A percentile compares a stretch with the other conserved stretches of the same genome.
phyloP scores from a whole-genome alignment of 2,797 vertebrate species.

The Girardinus metallicus region DNA sequence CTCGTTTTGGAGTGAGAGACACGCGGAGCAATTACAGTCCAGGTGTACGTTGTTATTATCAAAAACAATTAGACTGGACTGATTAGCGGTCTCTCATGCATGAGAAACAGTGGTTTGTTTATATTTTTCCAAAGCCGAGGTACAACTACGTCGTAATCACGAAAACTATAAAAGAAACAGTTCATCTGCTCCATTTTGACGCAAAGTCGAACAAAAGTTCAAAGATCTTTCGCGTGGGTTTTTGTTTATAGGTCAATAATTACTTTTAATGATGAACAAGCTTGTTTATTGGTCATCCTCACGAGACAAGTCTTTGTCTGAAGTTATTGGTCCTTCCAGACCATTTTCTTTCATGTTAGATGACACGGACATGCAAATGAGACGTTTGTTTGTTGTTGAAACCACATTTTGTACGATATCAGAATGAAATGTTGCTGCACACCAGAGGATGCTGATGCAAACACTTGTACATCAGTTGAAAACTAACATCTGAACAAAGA shows the following conservation, averaged over 20 bases:
- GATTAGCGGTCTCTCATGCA: conserved; percentile 65
- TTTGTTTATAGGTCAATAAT: conserved; percentile 50
- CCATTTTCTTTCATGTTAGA: conserved; percentile 6
- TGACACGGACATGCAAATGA: neutral
- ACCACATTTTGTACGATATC: neutral
- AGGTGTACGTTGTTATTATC: conserved; percentile 60
- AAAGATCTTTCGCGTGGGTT: conserved; percentile 41
- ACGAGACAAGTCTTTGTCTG: conserved; percentile 36
- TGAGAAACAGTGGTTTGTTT: conserved; percentile 59
- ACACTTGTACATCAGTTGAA: neutral
- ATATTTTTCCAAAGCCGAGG: conserved; percentile 65
- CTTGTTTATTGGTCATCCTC: conserved; percentile 46
- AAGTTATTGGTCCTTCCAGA: conserved; percentile 13
- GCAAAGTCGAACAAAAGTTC: conserved; percentile 49
- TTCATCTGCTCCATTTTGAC: conserved; percentile 26
- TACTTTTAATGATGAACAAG: conserved; percentile 51
- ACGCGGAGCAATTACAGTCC: conserved; percentile 59
- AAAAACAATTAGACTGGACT: conserved; percentile 75
- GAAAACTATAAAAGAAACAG: conserved; percentile 37
- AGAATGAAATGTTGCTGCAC: neutral
- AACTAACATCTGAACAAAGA: neutral
- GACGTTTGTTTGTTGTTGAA: neutral
- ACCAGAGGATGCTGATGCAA: neutral
- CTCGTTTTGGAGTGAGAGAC: conserved; percentile 74
- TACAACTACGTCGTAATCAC: conserved; percentile 39